These are phyloP conservation scores for Rhinogobio ventralis DNA, from an alignment of 2,797 vertebrate genomes.

Conservation along the genomic window DNA sequence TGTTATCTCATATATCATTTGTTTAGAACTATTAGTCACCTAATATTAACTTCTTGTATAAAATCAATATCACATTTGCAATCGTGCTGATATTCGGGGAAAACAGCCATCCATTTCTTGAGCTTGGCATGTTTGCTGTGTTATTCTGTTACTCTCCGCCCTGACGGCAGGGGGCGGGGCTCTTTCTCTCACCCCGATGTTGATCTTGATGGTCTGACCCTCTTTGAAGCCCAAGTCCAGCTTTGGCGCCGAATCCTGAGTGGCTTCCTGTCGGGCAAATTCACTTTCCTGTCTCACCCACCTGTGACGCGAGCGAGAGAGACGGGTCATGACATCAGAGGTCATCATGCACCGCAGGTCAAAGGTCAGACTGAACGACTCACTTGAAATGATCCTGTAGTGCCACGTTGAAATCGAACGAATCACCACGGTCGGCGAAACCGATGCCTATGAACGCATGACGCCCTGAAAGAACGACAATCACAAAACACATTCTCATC, in stretches of 20 bases:
- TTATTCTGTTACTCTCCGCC: too few relatives aligned
- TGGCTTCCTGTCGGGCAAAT: constrained; percentile 86
- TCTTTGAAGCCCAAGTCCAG: constrained; percentile 97
- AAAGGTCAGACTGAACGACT: constrained; percentile 68
- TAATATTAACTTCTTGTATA: too few relatives aligned
- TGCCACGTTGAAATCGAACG: constrained; percentile 97
- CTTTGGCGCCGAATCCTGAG: constrained; percentile 81
- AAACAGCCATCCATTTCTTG: too few relatives aligned
- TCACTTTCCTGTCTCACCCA: constrained; percentile 96
- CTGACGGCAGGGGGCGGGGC: not conserved
- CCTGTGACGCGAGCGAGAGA: constrained; percentile 68
- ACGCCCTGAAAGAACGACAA: constrained; percentile 74
- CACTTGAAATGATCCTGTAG: constrained; percentile 99
- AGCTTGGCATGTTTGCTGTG: too few relatives aligned
- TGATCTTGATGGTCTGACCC: constrained; percentile 97
- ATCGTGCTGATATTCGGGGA: too few relatives aligned
- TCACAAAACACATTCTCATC: not conserved
- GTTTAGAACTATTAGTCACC: too few relatives aligned
- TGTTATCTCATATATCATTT: not conserved
- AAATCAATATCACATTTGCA: too few relatives aligned
- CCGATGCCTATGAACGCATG: constrained; percentile 95
- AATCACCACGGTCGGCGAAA: constrained; percentile 95
- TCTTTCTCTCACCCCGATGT: constrained; percentile 86
- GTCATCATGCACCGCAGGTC: not conserved
- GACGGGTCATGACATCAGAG: not conserved